A percentile compares a stretch with the other conserved stretches of the same genome.
phyloP scores from a whole-genome alignment of 2,888 invertebrate genomes.

The Brachynemurus nebulosus region DNA sequence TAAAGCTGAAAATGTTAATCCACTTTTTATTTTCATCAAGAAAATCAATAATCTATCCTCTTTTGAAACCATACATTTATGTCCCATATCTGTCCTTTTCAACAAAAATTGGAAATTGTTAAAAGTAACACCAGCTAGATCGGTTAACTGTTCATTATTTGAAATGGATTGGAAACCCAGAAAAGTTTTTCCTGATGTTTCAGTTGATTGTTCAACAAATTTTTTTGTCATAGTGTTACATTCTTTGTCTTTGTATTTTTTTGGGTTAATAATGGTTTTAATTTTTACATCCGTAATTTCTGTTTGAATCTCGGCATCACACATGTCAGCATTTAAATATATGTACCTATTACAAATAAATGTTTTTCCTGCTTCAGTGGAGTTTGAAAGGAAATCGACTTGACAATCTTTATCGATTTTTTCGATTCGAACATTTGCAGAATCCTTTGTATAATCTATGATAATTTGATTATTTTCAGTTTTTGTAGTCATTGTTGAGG shows the following conservation, averaged over 20 bases:
- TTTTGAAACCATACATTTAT: conserved; percentile 8
- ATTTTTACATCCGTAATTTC: conserved; percentile 8
- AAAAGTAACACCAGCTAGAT: conserved; percentile 16
- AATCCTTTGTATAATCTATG: not conserved
- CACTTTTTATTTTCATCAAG: conserved; percentile 16
- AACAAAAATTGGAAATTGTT: conserved; percentile 15
- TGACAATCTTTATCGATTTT: conserved; percentile 11
- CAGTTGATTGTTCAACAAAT: conserved; percentile 7
- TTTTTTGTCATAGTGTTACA: conserved; percentile 9
- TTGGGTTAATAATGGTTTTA: not conserved
- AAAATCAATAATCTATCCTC: conserved; percentile 14
- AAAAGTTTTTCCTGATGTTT: conserved; percentile 9
- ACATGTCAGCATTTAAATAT: conserved; percentile 7
- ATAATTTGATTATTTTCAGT: conserved; percentile 2
- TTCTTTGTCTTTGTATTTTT: conserved; percentile 9
- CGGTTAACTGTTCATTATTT: conserved; percentile 14
- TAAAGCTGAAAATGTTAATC: conserved; percentile 14
- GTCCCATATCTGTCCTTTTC: conserved; percentile 9
- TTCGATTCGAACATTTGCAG: conserved; percentile 1
- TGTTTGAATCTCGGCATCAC: conserved; percentile 14
- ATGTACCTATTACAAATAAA: conserved; percentile 14
- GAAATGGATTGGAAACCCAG: conserved; percentile 13
- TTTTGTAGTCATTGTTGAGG: not conserved
- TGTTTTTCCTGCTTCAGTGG: conserved; percentile 7
- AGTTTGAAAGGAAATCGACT: conserved; percentile 10